phyloP scores from a whole-genome alignment of 2,113 vertebrate species.

The Psittacula cyanocephala region DNA sequence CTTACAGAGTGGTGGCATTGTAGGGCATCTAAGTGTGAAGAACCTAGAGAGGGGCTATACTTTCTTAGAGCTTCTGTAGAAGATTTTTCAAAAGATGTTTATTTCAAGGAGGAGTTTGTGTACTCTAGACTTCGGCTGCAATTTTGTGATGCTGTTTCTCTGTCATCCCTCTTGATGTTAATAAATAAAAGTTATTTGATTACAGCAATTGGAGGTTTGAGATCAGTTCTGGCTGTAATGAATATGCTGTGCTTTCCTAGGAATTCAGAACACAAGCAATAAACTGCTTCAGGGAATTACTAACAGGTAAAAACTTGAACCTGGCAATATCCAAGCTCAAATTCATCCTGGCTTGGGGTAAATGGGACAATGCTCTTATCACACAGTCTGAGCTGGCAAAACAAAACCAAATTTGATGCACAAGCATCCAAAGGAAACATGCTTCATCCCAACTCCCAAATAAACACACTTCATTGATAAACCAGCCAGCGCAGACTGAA shows the following conservation, averaged over 20 bases:
- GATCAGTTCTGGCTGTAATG: neutral
- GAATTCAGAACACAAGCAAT: neutral
- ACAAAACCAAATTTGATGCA: neutral
- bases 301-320: neutral
- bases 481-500: neutral
- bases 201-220: neutral
- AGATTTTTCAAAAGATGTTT: neutral
- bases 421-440: neutral
- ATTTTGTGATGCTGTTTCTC: neutral
- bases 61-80: neutral
- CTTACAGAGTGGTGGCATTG: neutral
- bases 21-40: neutral
- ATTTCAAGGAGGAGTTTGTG: neutral
- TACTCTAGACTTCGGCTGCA: neutral
- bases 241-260: neutral
- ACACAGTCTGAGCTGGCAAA: neutral
- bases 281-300: neutral
- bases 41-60: neutral
- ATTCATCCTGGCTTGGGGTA: neutral
- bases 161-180: neutral
- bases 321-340: neutral
- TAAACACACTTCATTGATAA: fast-evolving
- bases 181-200: neutral
- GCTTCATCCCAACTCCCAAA: neutral
- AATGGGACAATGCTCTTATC: neutral